phyloP scores from a whole-genome alignment of 2,888 invertebrate species.

The Hypsopygia costalis region DNA sequence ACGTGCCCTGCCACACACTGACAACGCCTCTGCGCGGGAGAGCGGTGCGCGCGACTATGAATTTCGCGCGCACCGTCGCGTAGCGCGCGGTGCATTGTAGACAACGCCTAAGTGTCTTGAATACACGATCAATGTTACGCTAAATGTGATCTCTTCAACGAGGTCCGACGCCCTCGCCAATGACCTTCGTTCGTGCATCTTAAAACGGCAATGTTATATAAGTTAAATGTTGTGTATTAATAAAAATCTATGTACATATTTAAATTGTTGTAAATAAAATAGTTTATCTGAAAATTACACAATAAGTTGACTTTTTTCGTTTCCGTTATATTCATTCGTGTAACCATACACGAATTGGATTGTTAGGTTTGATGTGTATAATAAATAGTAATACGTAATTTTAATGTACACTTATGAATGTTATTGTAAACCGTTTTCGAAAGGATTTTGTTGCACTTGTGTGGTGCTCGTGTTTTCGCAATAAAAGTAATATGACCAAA shows the following conservation, averaged over 20 bases:
- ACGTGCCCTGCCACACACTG: no score
- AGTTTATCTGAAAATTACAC: constrained; percentile 62
- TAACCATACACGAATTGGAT: background rate
- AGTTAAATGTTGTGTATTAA: constrained; percentile 60
- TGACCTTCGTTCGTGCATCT: background rate
- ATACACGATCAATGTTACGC: no score
- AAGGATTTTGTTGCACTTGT: constrained; percentile 14
- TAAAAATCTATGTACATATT: constrained; percentile 59
- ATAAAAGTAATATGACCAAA: constrained; percentile 66
- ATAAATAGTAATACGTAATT: constrained; percentile 14
- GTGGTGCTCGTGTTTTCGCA: constrained; percentile 42
- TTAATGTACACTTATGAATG: background rate
- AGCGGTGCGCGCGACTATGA: no score
- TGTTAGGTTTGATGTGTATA: background rate
- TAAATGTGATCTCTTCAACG: no score
- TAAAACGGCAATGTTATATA: constrained; percentile 44
- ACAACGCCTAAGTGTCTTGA: no score
- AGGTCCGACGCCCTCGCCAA: no score
- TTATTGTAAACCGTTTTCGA: constrained; percentile 6
- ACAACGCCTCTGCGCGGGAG: no score
- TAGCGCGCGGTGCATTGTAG: no score
- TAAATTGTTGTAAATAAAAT: constrained; percentile 75
- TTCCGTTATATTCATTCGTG: constrained; percentile 16
- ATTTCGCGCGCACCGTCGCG: no score
- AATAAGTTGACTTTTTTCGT: constrained; percentile 28